Conservation (phyloP, 1,140 invertebrate genomes). For the Lepidurus packardi region DNA sequence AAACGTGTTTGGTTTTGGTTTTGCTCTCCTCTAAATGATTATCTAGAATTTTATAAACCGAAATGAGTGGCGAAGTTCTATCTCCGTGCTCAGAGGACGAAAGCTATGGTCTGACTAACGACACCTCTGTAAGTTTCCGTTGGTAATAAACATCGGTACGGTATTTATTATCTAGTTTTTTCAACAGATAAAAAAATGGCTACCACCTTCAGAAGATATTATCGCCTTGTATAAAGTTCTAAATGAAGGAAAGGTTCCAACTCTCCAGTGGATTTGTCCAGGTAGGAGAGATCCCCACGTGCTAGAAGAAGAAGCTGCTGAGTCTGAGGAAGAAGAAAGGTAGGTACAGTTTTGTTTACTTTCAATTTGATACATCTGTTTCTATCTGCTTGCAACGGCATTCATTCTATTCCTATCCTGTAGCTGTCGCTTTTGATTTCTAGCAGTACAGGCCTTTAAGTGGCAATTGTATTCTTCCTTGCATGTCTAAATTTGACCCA, state of each 20-base stretch:
- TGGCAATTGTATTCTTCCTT: too few species aligned
- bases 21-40: neutral
- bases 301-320: constrained; percentile 41
- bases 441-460: too few species aligned
- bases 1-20: too few species aligned
- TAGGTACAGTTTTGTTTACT: constrained; percentile 36
- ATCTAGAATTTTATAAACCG: neutral
- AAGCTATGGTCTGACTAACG: constrained; percentile 41
- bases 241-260: constrained; percentile 50
- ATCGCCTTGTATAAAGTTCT: constrained; percentile 53
- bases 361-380: neutral
- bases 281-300: constrained; percentile 55
- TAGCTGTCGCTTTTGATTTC: too few species aligned
- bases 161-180: constrained; percentile 37
- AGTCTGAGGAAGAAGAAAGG: constrained; percentile 39
- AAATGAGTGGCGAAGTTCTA: constrained; percentile 48
- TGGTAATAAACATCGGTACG: neutral
- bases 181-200: constrained; percentile 28
- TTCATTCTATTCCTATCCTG: too few species aligned
- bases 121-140: constrained; percentile 32
- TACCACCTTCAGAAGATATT: constrained; percentile 45
- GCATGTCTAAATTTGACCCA: too few species aligned
- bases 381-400: too few species aligned
- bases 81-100: constrained; percentile 59
- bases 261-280: constrained; percentile 59